These are phyloP conservation scores for Nematopogon swammerdamellus DNA, from an alignment of 2,888 invertebrate species.

Conservation along the genomic window DNA sequence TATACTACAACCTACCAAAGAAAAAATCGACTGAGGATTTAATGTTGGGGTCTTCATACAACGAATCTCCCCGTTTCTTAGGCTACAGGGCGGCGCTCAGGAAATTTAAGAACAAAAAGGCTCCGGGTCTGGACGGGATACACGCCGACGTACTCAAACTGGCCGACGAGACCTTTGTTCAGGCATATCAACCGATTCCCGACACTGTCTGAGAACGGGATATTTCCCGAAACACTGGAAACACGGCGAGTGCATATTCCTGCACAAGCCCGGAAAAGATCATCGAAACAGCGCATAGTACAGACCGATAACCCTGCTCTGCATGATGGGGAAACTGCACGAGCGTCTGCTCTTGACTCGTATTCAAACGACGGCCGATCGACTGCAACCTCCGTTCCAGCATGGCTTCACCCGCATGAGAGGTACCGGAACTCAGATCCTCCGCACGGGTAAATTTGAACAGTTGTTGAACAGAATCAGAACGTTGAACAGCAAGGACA, in stretches of 20 bases:
- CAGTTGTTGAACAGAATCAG: too few relatives aligned
- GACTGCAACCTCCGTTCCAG: slow-evolving; percentile 1
- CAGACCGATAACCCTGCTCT: slow-evolving; percentile 7
- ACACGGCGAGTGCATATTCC: slow-evolving; percentile 5
- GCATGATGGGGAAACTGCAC: slow-evolving; percentile 8
- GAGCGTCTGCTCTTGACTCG: slow-evolving; percentile 4
- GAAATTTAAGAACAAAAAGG: slow-evolving; percentile 7
- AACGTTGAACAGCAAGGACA: not conserved
- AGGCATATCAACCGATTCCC: not conserved
- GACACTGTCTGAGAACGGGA: slow-evolving; percentile 5
- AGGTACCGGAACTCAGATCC: slow-evolving; percentile 1
- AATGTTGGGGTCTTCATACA: too few relatives aligned
- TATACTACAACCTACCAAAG: too few relatives aligned
- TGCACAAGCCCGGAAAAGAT: slow-evolving; percentile 8
- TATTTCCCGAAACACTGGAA: slow-evolving; percentile 7
- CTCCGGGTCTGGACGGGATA: slow-evolving; percentile 7
- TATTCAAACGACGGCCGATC: not conserved
- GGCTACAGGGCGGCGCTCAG: not conserved
- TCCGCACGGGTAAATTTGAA: not conserved
- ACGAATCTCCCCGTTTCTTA: too few relatives aligned
- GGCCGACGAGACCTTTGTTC: slow-evolving; percentile 5
- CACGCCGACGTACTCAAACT: slow-evolving; percentile 8
- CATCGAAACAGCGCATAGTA: slow-evolving; percentile 5
- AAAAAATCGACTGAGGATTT: too few relatives aligned
- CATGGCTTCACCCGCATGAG: not conserved